phyloP scores from a whole-genome alignment of 2,113 vertebrate genomes.

The Passerina amoena region DNA sequence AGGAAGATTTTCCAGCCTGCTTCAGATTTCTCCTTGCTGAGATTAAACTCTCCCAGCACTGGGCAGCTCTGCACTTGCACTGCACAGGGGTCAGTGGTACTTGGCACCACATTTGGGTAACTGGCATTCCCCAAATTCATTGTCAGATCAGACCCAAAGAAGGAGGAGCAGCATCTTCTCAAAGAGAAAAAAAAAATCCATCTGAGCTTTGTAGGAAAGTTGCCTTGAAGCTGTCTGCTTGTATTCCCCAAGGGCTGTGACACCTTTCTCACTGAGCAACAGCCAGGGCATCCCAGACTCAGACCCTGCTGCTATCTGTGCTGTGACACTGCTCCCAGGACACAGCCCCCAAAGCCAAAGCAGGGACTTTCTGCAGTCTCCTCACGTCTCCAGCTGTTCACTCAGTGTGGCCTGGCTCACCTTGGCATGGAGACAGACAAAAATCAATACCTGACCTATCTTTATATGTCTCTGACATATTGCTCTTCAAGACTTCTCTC shows the following conservation, averaged over 20 bases:
- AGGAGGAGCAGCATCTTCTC: neutral
- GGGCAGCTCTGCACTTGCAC: neutral
- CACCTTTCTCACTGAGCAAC: neutral
- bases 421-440: constrained; percentile 17
- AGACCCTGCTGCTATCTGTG: neutral
- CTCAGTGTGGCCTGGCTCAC: neutral
- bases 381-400: neutral
- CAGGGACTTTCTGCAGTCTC: neutral
- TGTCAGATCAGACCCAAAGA: neutral
- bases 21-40: neutral
- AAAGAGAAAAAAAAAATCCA: neutral
- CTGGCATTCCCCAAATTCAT: neutral
- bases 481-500: neutral
- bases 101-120: neutral
- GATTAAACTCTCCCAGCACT: neutral
- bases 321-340: neutral
- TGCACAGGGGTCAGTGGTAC: neutral
- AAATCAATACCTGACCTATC: constrained; percentile 9
- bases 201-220: neutral
- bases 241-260: neutral
- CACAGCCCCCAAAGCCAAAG: neutral
- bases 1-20: neutral
- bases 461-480: neutral
- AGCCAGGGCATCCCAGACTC: fast-evolving
- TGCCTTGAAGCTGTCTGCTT: neutral